Base-by-base conservation (phyloP, 2,113 vertebrate species). In the Cynocephalus volans region DNA sequence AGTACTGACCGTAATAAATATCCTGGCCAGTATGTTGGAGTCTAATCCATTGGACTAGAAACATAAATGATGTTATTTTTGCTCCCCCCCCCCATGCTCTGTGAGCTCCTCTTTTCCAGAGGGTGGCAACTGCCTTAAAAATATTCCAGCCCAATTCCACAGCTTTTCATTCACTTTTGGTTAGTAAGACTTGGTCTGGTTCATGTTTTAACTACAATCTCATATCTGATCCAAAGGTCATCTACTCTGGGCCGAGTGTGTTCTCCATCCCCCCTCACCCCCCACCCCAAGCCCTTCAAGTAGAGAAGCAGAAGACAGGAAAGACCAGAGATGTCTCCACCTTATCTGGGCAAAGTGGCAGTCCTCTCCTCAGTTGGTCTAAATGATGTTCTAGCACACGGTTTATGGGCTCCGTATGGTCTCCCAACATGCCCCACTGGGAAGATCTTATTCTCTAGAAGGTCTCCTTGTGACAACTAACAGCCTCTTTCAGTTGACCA, bases 1-100 rank as follows among this genome's bases (percentile, higher is more conserved):
- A 91, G 9, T 19, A 72, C 1, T 90, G 80, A 45, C 67, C 65
- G 21, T 75, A 84, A 95, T 88, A 93, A 95, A 95, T 77, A 87
- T 23, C 52, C 31, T 14, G 82, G 14, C 41, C 28, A 62, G 48
- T 64, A 41, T 45, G 15, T 33, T 70, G 76, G 50, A 56, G 7
- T 58, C 75, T 7, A 77, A 93, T 21, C 33, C 64, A 75, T 18
- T 23, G 15, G 54, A 13, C 36, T 65, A n/a, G 28, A 77, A 79
- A 50, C 21, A 54, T 12, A 95, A 23, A 87, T 18, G 2, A 33
- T 50, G 18, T n/a, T 73, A 45, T 56, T 52, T 93, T 95, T 88
- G 54, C 24, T 33, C 33, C 54, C 50, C 11, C 48, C 50, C 11
- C 28, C 8, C 0, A 23, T 18, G 54, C n/a, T 90, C 6, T 14